Conservation (phyloP, 2,888 invertebrate genomes). For the Neoitamus cyanurus region DNA sequence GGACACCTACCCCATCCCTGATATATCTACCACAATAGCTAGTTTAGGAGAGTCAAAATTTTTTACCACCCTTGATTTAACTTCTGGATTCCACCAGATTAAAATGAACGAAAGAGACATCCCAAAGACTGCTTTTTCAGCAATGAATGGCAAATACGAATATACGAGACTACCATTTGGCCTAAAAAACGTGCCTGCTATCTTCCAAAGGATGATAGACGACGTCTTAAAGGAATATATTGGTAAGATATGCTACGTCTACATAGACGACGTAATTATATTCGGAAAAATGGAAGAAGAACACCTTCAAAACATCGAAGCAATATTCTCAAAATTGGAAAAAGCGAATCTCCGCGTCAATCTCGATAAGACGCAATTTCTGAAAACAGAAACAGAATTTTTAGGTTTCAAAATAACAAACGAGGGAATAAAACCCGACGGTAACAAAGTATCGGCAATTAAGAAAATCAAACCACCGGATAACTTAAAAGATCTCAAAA, state of each 20-base stretch:
- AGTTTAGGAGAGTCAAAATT: too few species aligned
- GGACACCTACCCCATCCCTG: constrained; percentile 10
- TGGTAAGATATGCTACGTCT: constrained; percentile 49
- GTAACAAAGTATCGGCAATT: constrained; percentile 44
- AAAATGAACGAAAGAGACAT: constrained; percentile 42
- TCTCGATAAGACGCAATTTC: constrained; percentile 49
- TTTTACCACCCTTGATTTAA: constrained; percentile 42
- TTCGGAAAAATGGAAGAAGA: too few species aligned
- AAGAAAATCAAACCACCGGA: constrained; percentile 30
- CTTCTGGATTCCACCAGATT: constrained; percentile 49
- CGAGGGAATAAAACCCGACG: constrained; percentile 49
- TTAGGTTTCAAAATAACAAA: constrained; percentile 46
- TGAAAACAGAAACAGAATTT: constrained; percentile 49
- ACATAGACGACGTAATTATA: constrained; percentile 47
- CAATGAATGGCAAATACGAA: constrained; percentile 52
- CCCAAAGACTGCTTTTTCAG: constrained; percentile 49
- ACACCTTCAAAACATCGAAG: too few species aligned
- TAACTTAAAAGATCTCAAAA: too few species aligned
- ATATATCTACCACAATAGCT: too few species aligned
- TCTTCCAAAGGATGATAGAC: constrained; percentile 48
- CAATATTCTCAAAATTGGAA: too few species aligned
- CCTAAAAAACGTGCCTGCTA: constrained; percentile 45
- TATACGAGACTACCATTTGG: constrained; percentile 40
- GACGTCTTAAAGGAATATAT: constrained; percentile 44
- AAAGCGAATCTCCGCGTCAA: constrained; percentile 48